These are phyloP conservation scores for Artibeus jamaicensis DNA, from an alignment of 2,797 vertebrate genomes.

Conservation along the genomic window DNA sequence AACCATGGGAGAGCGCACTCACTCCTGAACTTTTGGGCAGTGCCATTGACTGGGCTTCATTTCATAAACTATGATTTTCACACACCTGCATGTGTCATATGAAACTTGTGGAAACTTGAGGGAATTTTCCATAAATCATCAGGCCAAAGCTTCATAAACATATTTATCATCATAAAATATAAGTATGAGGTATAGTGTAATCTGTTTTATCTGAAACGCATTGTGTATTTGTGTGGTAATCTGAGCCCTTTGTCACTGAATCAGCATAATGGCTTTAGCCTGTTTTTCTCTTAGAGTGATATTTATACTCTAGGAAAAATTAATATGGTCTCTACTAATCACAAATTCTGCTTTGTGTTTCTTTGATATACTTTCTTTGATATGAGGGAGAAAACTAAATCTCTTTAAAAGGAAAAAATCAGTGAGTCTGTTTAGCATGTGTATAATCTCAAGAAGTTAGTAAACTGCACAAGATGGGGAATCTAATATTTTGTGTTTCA, in stretches of 20 bases:
- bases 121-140: conserved; percentile 61
- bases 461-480: conserved; percentile 39
- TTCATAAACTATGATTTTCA: background rate
- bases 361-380: conserved; percentile 82
- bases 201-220: conserved; percentile 70
- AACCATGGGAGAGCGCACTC: background rate
- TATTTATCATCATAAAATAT: conserved; percentile 72
- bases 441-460: conserved; percentile 57
- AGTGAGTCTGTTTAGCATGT: conserved; percentile 61
- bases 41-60: background rate
- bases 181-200: conserved; percentile 47
- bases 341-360: conserved; percentile 76
- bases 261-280: conserved; percentile 63
- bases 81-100: background rate
- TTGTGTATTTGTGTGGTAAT: conserved; percentile 79
- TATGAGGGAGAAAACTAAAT: conserved; percentile 77
- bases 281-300: conserved; percentile 68
- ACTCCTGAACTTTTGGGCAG: background rate
- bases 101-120: background rate
- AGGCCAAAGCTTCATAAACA: conserved; percentile 70
- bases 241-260: conserved; percentile 75
- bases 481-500: background rate
- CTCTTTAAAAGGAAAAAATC: conserved; percentile 75
- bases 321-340: conserved; percentile 75
- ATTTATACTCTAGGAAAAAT: conserved; percentile 69